phyloP scores from a whole-genome alignment of 2,888 invertebrate genomes.

The Physocephala rufipes region DNA sequence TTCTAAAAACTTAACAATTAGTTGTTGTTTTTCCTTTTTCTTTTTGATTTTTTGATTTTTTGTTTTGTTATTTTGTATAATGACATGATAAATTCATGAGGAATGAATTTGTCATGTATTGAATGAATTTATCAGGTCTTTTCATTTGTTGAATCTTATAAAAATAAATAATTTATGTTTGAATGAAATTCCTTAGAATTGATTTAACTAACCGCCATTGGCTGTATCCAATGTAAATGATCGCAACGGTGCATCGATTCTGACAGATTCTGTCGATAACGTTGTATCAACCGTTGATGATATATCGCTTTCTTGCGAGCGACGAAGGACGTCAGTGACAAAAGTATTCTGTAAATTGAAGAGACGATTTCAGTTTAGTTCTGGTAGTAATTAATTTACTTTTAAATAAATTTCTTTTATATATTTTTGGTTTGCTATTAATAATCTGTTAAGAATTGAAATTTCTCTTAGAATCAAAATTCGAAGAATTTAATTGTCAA shows the following conservation, averaged over 20 bases:
- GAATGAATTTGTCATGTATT: background rate
- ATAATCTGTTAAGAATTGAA: too few relatives aligned
- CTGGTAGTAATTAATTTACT: background rate
- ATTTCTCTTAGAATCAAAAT: background rate
- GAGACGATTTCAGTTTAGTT: background rate
- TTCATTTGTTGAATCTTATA: background rate
- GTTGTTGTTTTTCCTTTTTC: background rate
- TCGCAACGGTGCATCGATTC: constrained; percentile 62
- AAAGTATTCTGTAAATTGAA: constrained; percentile 54
- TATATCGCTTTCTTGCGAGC: constrained; percentile 60
- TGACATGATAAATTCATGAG: background rate
- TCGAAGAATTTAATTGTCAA: background rate
- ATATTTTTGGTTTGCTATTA: too few relatives aligned
- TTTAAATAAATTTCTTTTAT: too few relatives aligned
- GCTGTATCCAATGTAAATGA: constrained; percentile 63
- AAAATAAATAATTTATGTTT: constrained; percentile 10
- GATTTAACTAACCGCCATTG: constrained; percentile 65
- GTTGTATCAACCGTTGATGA: constrained; percentile 59
- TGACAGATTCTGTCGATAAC: constrained; percentile 62
- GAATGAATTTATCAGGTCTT: background rate
- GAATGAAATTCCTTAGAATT: constrained; percentile 8
- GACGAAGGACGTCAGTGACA: constrained; percentile 59
- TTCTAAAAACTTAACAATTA: background rate
- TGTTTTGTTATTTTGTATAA: background rate
- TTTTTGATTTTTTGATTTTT: constrained; percentile 13